These are phyloP conservation scores for Octodonta nipae DNA, from an alignment of 2,888 invertebrate genomes.

Conservation along the genomic window DNA sequence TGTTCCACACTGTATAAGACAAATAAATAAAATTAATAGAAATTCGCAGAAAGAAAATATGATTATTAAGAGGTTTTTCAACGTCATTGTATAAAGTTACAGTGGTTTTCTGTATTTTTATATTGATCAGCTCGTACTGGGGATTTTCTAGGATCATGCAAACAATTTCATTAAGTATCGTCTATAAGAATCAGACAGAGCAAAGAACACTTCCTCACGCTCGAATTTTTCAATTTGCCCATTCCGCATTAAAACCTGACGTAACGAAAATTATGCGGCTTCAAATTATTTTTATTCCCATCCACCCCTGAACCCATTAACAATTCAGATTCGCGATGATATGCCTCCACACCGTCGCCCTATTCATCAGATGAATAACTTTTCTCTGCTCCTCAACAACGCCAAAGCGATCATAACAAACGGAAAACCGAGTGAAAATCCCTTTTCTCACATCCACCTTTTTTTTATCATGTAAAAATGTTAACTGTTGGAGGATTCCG, in stretches of 20 bases:
- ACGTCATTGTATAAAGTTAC: no score
- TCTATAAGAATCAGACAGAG: no score
- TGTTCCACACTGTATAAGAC: no score
- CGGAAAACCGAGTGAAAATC: slow-evolving; percentile 18
- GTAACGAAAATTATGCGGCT: slow-evolving; percentile 9
- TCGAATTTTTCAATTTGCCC: slow-evolving; percentile 2
- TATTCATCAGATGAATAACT: slow-evolving; percentile 26
- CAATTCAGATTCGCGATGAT: slow-evolving; percentile 34
- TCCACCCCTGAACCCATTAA: slow-evolving; percentile 29
- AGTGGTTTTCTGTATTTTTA: no score
- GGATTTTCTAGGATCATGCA: no score
- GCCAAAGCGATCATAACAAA: slow-evolving; percentile 28
- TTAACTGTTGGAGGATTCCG: slow-evolving; percentile 25
- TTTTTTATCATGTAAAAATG: slow-evolving; percentile 32
- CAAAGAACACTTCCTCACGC: no score
- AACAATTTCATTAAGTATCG: no score
- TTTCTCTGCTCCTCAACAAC: slow-evolving; percentile 21
- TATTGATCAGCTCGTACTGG: no score
- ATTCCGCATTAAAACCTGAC: slow-evolving; percentile 2
- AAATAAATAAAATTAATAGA: no score
- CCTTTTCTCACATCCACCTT: slow-evolving; percentile 29
- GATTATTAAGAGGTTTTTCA: no score
- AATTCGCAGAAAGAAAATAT: no score
- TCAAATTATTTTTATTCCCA: slow-evolving; percentile 16
- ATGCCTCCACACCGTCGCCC: slow-evolving; percentile 8